These are phyloP conservation scores for Calephelis nemesis DNA, from an alignment of 1,140 invertebrate species.

Conservation along the genomic window DNA sequence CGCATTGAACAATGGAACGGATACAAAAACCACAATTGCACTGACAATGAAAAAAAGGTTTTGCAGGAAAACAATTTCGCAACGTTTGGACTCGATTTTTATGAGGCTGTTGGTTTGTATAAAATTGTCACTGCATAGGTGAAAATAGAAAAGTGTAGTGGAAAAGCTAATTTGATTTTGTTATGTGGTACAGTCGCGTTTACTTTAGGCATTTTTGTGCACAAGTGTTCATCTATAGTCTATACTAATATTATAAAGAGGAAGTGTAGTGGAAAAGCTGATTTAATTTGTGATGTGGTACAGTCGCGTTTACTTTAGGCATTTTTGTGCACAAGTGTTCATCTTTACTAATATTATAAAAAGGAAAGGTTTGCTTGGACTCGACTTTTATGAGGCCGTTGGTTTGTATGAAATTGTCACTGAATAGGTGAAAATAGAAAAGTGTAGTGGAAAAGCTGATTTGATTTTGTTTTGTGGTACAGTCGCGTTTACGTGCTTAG, in stretches of 20 bases:
- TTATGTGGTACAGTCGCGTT: no score
- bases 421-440: constrained; percentile 11
- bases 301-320: no score
- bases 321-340: no score
- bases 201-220: no score
- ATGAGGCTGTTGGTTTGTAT: constrained; percentile 8
- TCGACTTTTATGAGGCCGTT: constrained; percentile 11
- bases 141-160: constrained; percentile 11
- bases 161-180: background rate
- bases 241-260: no score
- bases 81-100: constrained; percentile 8
- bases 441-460: background rate
- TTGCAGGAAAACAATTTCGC: constrained; percentile 36
- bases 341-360: no score
- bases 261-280: background rate
- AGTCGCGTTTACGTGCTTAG: no score
- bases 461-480: no score
- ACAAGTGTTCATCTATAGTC: no score
- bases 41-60: constrained; percentile 31
- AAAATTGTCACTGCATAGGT: constrained; percentile 9
- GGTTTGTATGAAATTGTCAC: constrained; percentile 7
- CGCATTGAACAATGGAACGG: constrained; percentile 31
- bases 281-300: no score
- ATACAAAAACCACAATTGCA: constrained; percentile 29
- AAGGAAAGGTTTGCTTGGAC: no score